Percentiles rank a stretch among this genome's conserved stretches.
Conservation (phyloP, 1,140 invertebrate genomes). For the Drosophila varians region DNA sequence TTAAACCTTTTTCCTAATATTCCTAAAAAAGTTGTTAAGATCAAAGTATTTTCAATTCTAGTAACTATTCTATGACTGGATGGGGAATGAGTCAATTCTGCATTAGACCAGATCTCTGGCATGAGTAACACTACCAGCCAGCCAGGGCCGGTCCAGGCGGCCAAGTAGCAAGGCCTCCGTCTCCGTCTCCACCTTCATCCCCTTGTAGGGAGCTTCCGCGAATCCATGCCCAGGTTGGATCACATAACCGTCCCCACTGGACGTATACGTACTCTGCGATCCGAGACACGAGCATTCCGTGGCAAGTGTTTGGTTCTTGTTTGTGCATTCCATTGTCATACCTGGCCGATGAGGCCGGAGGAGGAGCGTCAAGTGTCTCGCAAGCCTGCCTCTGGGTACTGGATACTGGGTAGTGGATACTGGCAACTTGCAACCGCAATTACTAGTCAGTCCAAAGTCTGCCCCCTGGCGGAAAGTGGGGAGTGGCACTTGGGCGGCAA, state of each 20-base stretch:
- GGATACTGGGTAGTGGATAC: slow-evolving; percentile 1
- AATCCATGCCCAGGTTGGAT: slow-evolving; percentile 15
- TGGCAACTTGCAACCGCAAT: slow-evolving; percentile 46
- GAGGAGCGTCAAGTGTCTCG: slow-evolving; percentile 69
- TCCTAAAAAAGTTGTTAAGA: neutral
- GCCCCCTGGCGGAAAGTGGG: slow-evolving; percentile 5
- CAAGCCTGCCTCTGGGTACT: slow-evolving; percentile 3
- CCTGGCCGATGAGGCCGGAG: slow-evolving; percentile 43
- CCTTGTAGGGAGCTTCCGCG: slow-evolving; percentile 35
- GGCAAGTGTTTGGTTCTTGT: slow-evolving; percentile 69
- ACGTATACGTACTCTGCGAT: slow-evolving; percentile 58
- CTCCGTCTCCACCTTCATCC: neutral
- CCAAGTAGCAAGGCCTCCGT: slow-evolving; percentile 58
- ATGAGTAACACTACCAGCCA: slow-evolving; percentile 42
- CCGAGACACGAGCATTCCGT: slow-evolving; percentile 15
- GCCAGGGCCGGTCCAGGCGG: slow-evolving; percentile 32
- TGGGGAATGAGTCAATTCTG: slow-evolving; percentile 38
- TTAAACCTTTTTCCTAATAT: neutral
- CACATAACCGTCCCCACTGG: slow-evolving; percentile 38
- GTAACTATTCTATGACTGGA: too few relatives aligned
- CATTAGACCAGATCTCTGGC: slow-evolving; percentile 5
- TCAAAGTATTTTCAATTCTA: neutral
- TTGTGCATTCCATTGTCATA: slow-evolving; percentile 72
- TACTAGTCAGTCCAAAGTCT: slow-evolving; percentile 42
- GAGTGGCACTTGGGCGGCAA: slow-evolving; percentile 28